Base-by-base conservation (phyloP, 2,113 vertebrate genomes). In the Thunnus maccoyii region DNA sequence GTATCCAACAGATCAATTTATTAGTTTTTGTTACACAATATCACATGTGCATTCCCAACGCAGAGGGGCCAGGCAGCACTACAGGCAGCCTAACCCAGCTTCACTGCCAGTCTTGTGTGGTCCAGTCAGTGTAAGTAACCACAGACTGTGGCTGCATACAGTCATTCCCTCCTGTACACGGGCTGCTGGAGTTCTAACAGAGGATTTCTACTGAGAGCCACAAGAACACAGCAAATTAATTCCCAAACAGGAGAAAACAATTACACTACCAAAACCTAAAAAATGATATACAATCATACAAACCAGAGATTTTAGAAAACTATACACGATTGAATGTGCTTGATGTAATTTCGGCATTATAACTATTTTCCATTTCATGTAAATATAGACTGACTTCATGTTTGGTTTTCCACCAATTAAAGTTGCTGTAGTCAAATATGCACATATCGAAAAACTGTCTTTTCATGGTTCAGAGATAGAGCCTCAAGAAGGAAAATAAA, bases 321-420 rank as follows among this genome's bases (percentile, higher is more conserved):
- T 73, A 92, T 88, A 92, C 91, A 94, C 74, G 67, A 86, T 68
- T 86, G 50, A 95, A 84, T 94, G 92, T 95, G 90, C 89, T 95
- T 84, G 89, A 93, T 88, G 90, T 75, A n/a, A 83, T 88, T 84
- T 83, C 86, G 58, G 90, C 88, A 90, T 86, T 90, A 93, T 84
- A 92, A 93, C 89, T 86, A 79, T 78, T 75, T 82, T 84, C 15
- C 20, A 58, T 88, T 76, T 76, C 73, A 76, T 46, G 56, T 88
- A 76, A 84, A 89, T 86, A 80, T 86, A 88, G 82, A 89, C 48
- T 50, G 3, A 69, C 68, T 84, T 76, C 44, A 58, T 30, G 30
- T 82, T 58, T 2, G n/a, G n/a, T 62, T 74, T 48, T 67, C 56
- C 30, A 48, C 55, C 47, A 69, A 36, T 72, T 61, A 20, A 51